Percentiles rank a stretch among this genome's conserved stretches.
These are phyloP conservation scores for Neotoxoptera formosana DNA, from an alignment of 1,140 invertebrate species.

Conservation along the genomic window DNA sequence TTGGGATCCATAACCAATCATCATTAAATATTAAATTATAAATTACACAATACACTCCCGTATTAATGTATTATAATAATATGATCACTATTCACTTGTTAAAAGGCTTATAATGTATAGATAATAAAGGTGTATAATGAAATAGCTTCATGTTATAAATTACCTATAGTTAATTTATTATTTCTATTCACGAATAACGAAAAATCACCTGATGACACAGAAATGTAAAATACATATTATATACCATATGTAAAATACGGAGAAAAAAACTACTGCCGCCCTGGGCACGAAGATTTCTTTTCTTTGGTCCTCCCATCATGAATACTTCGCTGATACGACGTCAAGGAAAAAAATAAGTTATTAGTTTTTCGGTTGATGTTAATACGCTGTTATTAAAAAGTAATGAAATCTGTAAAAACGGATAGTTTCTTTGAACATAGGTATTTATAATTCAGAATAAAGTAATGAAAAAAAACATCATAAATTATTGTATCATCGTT, in stretches of 20 bases:
- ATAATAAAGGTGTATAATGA: neutral
- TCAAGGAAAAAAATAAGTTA: neutral
- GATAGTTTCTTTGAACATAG: neutral
- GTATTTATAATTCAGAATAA: neutral
- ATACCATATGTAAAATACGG: neutral
- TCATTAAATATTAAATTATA: neutral
- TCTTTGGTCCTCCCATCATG: neutral
- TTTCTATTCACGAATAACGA: neutral
- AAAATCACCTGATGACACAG: neutral
- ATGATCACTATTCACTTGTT: neutral
- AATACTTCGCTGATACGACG: neutral
- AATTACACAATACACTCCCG: neutral
- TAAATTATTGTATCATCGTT: neutral
- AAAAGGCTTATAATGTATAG: neutral
- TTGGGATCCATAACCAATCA: neutral
- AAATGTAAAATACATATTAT: neutral
- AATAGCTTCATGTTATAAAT: neutral
- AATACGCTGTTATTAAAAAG: constrained; percentile 39
- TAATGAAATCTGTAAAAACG: constrained; percentile 7
- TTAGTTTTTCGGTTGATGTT: neutral
- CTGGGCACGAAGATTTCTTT: neutral
- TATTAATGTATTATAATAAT: neutral
- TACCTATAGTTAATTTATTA: neutral
- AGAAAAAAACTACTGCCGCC: neutral
- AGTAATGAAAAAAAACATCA: neutral